phyloP scores from a whole-genome alignment of 1,140 invertebrate genomes.

The Chionoecetes opilio region DNA sequence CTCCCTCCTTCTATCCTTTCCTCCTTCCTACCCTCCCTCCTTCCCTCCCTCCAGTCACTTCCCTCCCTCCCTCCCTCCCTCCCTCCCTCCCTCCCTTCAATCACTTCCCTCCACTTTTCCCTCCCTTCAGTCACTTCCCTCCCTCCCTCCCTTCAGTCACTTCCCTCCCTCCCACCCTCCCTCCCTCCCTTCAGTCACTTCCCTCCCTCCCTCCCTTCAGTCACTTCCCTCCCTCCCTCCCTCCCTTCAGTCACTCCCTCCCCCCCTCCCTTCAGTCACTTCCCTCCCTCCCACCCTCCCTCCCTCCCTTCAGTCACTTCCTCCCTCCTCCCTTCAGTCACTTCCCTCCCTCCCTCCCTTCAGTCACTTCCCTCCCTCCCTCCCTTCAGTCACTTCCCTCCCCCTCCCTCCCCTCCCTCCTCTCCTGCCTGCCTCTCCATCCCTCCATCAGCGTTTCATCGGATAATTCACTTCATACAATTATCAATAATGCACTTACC shows the following conservation, averaged over 20 bases:
- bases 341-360: background rate
- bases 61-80: too few relatives aligned
- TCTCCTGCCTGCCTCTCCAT: background rate
- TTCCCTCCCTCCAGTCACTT: too few relatives aligned
- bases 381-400: background rate
- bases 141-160: background rate
- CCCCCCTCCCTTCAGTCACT: background rate
- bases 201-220: background rate
- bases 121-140: background rate
- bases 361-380: background rate
- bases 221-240: background rate
- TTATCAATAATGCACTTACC: constrained; percentile 21
- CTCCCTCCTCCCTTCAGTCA: background rate
- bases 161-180: background rate
- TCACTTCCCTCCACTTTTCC: background rate
- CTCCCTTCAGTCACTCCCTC: background rate
- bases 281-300: background rate
- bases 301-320: background rate
- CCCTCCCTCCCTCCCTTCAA: too few relatives aligned
- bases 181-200: background rate
- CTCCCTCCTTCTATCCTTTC: too few relatives aligned
- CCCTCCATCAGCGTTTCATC: too few relatives aligned
- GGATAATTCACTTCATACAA: constrained; percentile 12
- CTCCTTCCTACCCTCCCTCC: too few relatives aligned
- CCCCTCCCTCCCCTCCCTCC: background rate